These are phyloP conservation scores for Nemapogon koenigi DNA, from an alignment of 2,888 invertebrate species.

Conservation along the genomic window DNA sequence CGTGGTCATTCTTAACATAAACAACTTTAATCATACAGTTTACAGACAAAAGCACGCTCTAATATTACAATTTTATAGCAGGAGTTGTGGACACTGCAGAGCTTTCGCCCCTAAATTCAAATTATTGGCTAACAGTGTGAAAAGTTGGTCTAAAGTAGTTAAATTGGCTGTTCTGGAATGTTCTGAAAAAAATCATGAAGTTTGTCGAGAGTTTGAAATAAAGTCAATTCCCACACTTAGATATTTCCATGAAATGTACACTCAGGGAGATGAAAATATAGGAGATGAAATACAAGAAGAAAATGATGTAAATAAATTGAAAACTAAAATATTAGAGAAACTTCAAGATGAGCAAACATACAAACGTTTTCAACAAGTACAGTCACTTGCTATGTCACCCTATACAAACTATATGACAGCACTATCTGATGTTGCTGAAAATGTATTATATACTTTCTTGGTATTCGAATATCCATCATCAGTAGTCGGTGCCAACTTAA, in stretches of 20 bases:
- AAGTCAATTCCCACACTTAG: constrained; percentile 88
- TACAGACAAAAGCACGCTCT: constrained; percentile 71
- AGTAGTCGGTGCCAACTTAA: constrained; percentile 69
- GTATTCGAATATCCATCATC: constrained; percentile 71
- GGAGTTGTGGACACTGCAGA: constrained; percentile 95
- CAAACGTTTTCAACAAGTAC: constrained; percentile 65
- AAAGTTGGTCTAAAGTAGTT: constrained; percentile 75
- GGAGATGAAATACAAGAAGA: constrained; percentile 66
- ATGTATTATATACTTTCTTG: constrained; percentile 66
- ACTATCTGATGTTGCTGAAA: constrained; percentile 55
- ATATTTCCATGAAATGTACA: constrained; percentile 74
- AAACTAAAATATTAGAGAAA: constrained; percentile 57
- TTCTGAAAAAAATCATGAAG: constrained; percentile 81
- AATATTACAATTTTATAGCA: constrained; percentile 93
- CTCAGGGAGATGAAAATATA: constrained; percentile 63
- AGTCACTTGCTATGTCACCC: constrained; percentile 68
- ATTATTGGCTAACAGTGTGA: constrained; percentile 71
- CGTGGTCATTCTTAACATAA: constrained; percentile 68
- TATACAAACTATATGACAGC: constrained; percentile 51
- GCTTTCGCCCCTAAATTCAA: constrained; percentile 91
- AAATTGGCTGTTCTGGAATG: constrained; percentile 86
- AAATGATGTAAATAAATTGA: constrained; percentile 63
- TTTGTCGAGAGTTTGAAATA: constrained; percentile 90
- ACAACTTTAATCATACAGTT: constrained; percentile 72
- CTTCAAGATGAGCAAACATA: constrained; percentile 68